Evolutionary conservation across 1,140 invertebrate genomes (phyloP), one percentile per base, ranked within the genome.

Genomic region (Dolichoris vasculosae): DNA sequence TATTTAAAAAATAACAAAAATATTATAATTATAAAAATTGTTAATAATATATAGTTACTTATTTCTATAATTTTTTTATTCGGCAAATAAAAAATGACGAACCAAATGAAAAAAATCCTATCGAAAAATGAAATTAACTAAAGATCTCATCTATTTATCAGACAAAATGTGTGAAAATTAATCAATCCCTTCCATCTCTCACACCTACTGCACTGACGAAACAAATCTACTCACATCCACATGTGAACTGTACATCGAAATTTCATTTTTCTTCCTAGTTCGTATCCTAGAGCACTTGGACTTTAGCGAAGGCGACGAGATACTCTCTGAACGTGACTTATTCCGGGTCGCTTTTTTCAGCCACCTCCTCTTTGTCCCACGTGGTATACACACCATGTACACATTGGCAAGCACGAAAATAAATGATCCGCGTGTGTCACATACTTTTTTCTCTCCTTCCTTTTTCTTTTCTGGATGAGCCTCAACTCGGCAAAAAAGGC

Each of bases 351-450:
- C 64, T 67, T 67, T 67, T 32, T 30, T 26, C 64, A 7, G 15
- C 64, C 30, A 35, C 64, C 64, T 6, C 8, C 30, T n/a, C n/a
- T 8, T 64, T n/a, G 30, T 20, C 4, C 32, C 64, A 2, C 15
- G 9, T n/a, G 20, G 23, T 59, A 9, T 26, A 59, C 55, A 2
- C 13, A 46, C 23, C 23, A 59, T 59, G 26, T 30, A 46, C 30
- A 64, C 73, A 63, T 35, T 9, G 51, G 43, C 59, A 43, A 35
- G 46, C 82, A 38, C 55, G 82, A 84, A 83, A 82, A 83, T 63
- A 76, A 83, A 83, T 83, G 82, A 76, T 76, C 23, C 67, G 48
- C 46, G 80, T 13, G 46, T 40, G 80, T 82, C 82, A 83, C 82
- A 71, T 83, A 59, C 55, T 26, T 59, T 59, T 59, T 51, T 77